Evolutionary conservation across 2,113 vertebrate genomes (phyloP).

Genomic region (Scolopax mira): DNA sequence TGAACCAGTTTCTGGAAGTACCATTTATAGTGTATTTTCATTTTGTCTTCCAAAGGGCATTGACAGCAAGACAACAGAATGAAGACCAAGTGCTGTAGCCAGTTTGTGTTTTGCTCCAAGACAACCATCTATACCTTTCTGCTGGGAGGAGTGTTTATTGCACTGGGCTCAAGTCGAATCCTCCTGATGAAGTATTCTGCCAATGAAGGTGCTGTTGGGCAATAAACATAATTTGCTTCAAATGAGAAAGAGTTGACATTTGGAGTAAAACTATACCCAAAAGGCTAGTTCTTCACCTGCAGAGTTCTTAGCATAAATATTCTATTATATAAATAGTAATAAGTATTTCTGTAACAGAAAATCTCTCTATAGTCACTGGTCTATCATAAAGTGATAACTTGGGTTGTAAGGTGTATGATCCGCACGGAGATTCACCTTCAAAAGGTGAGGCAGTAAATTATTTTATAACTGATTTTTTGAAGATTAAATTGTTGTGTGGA

Average conservation of each 20-base stretch:
- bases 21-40: neutral
- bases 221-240: neutral
- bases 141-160: slow-evolving; percentile 83
- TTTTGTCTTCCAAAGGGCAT: slow-evolving; percentile 46
- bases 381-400: neutral
- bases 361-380: neutral
- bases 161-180: slow-evolving; percentile 88
- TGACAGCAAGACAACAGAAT: slow-evolving; percentile 45
- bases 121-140: slow-evolving; percentile 80
- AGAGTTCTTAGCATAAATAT: neutral
- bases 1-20: neutral
- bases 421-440: neutral
- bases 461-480: neutral
- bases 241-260: neutral
- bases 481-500: neutral
- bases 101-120: slow-evolving; percentile 70
- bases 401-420: neutral
- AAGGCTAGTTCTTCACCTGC: neutral
- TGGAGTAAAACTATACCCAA: neutral
- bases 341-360: neutral
- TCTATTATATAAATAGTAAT: neutral
- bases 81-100: slow-evolving; percentile 65
- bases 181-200: slow-evolving; percentile 92
- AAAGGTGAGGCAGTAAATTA: neutral
- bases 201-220: slow-evolving; percentile 81